phyloP scores from a whole-genome alignment of 2,113 vertebrate species.

The Turnix velox region DNA sequence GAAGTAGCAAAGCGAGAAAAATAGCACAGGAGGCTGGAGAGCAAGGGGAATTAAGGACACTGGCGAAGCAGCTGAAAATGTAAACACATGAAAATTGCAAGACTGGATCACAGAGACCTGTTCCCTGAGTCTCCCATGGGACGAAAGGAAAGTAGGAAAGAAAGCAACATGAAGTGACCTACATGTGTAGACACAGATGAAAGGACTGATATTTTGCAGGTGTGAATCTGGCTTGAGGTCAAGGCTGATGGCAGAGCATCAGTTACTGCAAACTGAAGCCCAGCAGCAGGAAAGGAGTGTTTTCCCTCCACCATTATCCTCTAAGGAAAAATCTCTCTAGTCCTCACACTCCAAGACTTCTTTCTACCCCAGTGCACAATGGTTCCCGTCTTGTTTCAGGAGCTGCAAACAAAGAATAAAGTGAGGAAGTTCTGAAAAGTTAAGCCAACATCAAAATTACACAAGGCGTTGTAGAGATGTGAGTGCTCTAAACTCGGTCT shows the following conservation, averaged over 20 bases:
- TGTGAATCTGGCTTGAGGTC: neutral
- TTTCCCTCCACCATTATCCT: neutral
- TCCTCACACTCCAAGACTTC: neutral
- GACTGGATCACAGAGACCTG: neutral
- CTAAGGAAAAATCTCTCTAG: neutral
- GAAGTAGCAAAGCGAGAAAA: neutral
- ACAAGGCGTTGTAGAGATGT: neutral
- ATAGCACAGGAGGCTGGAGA: neutral
- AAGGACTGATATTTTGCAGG: neutral
- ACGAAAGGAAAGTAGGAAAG: neutral
- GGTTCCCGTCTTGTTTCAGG: neutral
- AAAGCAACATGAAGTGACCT: neutral
- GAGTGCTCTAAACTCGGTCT: neutral
- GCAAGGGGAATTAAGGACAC: neutral
- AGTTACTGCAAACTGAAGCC: neutral
- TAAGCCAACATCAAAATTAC: neutral
- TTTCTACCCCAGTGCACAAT: neutral
- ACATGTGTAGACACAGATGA: neutral
- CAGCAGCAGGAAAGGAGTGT: neutral
- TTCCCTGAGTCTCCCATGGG: neutral
- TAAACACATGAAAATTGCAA: slow-evolving; percentile 9
- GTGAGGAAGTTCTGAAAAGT: neutral
- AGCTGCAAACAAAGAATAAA: neutral
- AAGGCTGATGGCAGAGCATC: neutral
- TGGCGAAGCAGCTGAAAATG: neutral